phyloP scores from a whole-genome alignment of 2,797 vertebrate genomes.

The Darevskia nairensis region DNA sequence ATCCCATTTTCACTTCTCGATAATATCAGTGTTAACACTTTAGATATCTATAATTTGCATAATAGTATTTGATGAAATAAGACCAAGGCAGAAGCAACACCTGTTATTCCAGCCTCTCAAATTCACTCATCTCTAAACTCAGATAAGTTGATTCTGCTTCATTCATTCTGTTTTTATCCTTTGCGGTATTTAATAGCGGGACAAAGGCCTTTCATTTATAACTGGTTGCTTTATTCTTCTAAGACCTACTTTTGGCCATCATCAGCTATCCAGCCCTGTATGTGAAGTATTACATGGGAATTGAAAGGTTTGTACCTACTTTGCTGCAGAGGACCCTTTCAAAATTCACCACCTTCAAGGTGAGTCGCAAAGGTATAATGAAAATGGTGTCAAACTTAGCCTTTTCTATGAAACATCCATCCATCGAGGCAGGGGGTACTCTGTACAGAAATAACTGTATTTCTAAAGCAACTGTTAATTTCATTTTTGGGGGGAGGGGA shows the following conservation, averaged over 20 bases:
- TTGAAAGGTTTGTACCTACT: slow-evolving; percentile 32
- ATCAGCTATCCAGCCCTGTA: slow-evolving; percentile 11
- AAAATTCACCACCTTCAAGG: not conserved
- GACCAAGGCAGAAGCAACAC: not conserved
- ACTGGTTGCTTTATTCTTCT: slow-evolving; percentile 31
- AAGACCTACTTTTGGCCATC: not conserved
- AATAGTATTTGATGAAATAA: not conserved
- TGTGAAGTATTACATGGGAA: slow-evolving; percentile 10
- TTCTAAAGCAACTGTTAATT: slow-evolving; percentile 24
- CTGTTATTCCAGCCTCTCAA: slow-evolving; percentile 5
- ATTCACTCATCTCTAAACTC: slow-evolving; percentile 19
- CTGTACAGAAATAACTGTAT: slow-evolving; percentile 4
- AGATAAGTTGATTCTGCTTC: not conserved
- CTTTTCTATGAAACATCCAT: slow-evolving; percentile 27
- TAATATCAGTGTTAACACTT: not conserved
- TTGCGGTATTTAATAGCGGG: slow-evolving; percentile 17
- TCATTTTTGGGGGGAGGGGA: slow-evolving; percentile 15
- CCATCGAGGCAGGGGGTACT: slow-evolving; percentile 6
- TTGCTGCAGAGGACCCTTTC: not conserved
- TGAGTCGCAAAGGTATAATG: slow-evolving; percentile 23
- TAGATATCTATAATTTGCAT: not conserved
- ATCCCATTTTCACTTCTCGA: not conserved
- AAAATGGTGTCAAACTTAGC: slow-evolving; percentile 4
- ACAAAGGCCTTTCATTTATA: slow-evolving; percentile 16
- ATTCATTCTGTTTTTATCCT: slow-evolving; percentile 20